Conservation (phyloP, 2,888 invertebrate genomes). For the Aromia moschata region DNA sequence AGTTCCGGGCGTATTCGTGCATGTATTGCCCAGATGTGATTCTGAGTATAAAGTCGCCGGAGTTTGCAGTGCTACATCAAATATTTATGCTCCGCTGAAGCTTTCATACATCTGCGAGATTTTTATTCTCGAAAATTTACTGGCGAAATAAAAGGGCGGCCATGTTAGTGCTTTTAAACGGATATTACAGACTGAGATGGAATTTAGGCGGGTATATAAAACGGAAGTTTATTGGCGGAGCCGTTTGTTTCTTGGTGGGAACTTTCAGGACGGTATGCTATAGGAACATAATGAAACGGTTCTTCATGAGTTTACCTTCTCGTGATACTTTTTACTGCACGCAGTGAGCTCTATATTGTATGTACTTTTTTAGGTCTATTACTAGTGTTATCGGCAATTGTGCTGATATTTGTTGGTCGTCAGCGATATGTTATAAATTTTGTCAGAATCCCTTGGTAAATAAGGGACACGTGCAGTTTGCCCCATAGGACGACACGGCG, state of each 20-base stretch:
- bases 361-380: too few relatives aligned
- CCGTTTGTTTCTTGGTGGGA: background rate
- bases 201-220: background rate
- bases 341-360: too few relatives aligned
- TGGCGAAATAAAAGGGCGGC: constrained; percentile 44
- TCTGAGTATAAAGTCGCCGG: constrained; percentile 37
- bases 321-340: too few relatives aligned
- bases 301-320: too few relatives aligned
- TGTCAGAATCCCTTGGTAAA: too few relatives aligned
- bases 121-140: constrained; percentile 50
- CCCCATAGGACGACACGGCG: too few relatives aligned
- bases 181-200: background rate
- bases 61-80: constrained; percentile 49
- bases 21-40: constrained; percentile 48
- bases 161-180: constrained; percentile 32
- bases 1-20: constrained; percentile 28
- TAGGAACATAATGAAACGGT: background rate
- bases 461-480: too few relatives aligned
- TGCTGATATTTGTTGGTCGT: too few relatives aligned
- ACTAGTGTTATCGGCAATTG: too few relatives aligned
- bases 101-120: constrained; percentile 48
- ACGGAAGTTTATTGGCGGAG: background rate
- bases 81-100: constrained; percentile 52
- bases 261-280: background rate
- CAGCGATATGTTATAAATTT: too few relatives aligned